Conservation (phyloP, 2,888 invertebrate species). For the Drosophila putrida region DNA sequence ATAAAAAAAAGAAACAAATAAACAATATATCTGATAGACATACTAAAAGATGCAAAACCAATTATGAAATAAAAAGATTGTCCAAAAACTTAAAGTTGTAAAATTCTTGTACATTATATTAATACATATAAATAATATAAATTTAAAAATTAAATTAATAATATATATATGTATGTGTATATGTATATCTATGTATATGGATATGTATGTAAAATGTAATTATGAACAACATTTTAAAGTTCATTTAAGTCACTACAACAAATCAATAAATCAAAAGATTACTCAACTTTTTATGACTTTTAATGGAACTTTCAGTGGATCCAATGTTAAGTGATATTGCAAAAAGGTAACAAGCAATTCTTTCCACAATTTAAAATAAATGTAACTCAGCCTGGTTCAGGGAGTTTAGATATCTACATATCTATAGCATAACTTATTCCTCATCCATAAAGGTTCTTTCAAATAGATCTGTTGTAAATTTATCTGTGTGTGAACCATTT, state of each 20-base stretch:
- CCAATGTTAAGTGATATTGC: too few relatives aligned
- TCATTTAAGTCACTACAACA: slow-evolving; percentile 79
- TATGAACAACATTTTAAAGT: slow-evolving; percentile 76
- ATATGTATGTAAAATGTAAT: slow-evolving; percentile 72
- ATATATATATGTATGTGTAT: slow-evolving; percentile 29
- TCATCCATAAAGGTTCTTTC: too few relatives aligned
- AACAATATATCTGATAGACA: slow-evolving; percentile 13
- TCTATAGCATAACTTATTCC: too few relatives aligned
- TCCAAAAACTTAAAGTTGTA: slow-evolving; percentile 81
- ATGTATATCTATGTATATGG: slow-evolving; percentile 56
- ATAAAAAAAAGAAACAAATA: slow-evolving; percentile 8
- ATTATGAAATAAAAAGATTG: slow-evolving; percentile 77
- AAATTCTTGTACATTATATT: slow-evolving; percentile 74
- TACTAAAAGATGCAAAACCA: slow-evolving; percentile 45
- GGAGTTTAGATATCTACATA: too few relatives aligned
- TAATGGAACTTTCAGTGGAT: neutral
- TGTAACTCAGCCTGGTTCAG: too few relatives aligned
- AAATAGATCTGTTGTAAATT: too few relatives aligned
- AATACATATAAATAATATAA: slow-evolving; percentile 32
- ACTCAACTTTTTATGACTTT: slow-evolving; percentile 2
- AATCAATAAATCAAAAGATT: slow-evolving; percentile 77
- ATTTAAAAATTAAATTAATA: slow-evolving; percentile 24
- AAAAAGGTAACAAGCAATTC: too few relatives aligned
- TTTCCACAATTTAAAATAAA: too few relatives aligned
- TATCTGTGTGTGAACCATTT: too few relatives aligned